A percentile compares a stretch with the other conserved stretches of the same genome.
Conservation (phyloP, 2,113 vertebrate species). For the Todiramphus chloris region DNA sequence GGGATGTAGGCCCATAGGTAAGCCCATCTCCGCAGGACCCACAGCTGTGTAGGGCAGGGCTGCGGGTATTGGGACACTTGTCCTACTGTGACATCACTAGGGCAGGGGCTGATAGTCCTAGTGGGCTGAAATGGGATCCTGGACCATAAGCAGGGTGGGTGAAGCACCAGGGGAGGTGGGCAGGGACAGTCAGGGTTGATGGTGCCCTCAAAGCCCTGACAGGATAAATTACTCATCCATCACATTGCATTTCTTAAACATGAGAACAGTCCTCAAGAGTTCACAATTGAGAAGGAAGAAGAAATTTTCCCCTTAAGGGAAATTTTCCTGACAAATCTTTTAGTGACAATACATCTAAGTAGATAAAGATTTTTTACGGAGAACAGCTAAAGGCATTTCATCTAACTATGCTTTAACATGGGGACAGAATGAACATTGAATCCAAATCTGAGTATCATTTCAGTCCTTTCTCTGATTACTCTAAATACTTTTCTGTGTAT, state of each 20-base stretch:
- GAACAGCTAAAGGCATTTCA: not conserved
- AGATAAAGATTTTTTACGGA: not conserved
- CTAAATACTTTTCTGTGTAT: not conserved
- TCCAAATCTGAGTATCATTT: not conserved
- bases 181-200: not conserved
- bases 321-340: not conserved
- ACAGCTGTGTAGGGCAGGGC: not conserved
- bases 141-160: no score
- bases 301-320: not conserved
- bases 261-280: not conserved
- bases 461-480: not conserved
- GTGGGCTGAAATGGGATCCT: not conserved
- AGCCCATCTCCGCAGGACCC: not conserved
- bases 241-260: not conserved
- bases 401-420: not conserved
- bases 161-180: fast-evolving
- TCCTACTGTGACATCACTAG: not conserved
- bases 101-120: not conserved
- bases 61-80: not conserved
- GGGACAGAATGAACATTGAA: not conserved
- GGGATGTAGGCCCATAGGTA: no score
- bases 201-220: not conserved
- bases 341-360: not conserved
- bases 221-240: not conserved
- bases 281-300: not conserved